phyloP scores from a whole-genome alignment of 2,113 vertebrate species.

The Amphiprion percula region DNA sequence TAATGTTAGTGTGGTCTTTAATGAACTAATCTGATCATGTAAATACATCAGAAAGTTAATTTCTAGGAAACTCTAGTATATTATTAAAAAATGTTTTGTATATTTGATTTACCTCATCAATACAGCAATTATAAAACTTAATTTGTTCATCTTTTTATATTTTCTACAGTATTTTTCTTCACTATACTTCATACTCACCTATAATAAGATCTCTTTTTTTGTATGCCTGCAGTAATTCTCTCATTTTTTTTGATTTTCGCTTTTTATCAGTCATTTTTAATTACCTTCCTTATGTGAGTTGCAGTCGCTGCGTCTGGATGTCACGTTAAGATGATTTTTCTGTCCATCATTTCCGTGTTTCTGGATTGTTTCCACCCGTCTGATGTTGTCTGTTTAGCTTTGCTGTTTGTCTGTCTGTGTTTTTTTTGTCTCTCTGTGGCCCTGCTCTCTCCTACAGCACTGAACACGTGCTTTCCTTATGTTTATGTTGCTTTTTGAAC shows the following conservation, averaged over 20 bases:
- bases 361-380: constrained; percentile 49
- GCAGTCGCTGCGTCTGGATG: constrained; percentile 15
- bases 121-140: no score
- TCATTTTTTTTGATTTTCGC: constrained; percentile 7
- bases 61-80: no score
- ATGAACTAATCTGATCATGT: no score
- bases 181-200: neutral
- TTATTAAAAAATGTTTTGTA: no score
- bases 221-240: neutral
- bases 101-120: no score
- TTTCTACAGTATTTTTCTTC: neutral
- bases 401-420: constrained; percentile 18
- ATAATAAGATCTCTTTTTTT: neutral
- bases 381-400: constrained; percentile 51
- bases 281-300: constrained; percentile 17
- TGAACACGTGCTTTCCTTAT: constrained; percentile 58
- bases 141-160: neutral
- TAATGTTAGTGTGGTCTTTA: no score
- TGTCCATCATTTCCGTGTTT: constrained; percentile 36
- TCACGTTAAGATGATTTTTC: constrained; percentile 20
- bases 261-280: constrained; percentile 6
- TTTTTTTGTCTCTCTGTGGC: constrained; percentile 20
- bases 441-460: constrained; percentile 33
- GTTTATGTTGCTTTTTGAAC: constrained; percentile 57
- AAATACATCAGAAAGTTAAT: no score